phyloP scores from a whole-genome alignment of 2,888 invertebrate species.

The Nephrocerus scutellatus region DNA sequence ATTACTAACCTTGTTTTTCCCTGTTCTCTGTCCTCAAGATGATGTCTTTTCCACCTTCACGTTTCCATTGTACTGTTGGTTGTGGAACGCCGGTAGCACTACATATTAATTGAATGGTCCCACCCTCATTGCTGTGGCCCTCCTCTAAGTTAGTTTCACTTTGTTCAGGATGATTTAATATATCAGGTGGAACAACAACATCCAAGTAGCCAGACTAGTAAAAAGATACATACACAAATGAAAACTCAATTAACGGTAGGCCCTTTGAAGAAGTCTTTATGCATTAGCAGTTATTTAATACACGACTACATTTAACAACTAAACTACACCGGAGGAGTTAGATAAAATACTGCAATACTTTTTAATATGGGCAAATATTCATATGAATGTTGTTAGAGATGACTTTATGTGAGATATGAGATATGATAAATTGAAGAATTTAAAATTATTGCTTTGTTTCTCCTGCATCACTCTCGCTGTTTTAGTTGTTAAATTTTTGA shows the following conservation, averaged over 20 bases:
- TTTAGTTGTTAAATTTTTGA: too few species aligned
- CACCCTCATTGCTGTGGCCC: constrained; percentile 73
- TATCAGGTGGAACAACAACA: constrained; percentile 82
- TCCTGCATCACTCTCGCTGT: too few species aligned
- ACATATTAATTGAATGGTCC: constrained; percentile 68
- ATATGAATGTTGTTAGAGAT: too few species aligned
- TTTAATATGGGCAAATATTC: too few species aligned
- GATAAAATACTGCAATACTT: too few species aligned
- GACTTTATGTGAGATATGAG: too few species aligned
- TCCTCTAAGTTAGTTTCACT: constrained; percentile 50
- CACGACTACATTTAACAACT: too few species aligned
- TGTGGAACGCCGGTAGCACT: constrained; percentile 74
- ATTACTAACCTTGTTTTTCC: constrained; percentile 64
- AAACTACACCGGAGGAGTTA: too few species aligned
- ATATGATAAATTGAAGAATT: too few species aligned
- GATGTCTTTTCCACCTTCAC: constrained; percentile 71
- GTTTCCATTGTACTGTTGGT: constrained; percentile 67
- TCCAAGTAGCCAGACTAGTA: constrained; percentile 77
- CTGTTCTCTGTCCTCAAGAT: constrained; percentile 66
- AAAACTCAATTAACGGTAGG: constrained; percentile 15
- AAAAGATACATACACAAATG: constrained; percentile 5
- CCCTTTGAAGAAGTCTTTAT: background rate
- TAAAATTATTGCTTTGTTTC: too few species aligned
- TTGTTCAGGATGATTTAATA: constrained; percentile 55
- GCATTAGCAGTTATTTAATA: too few species aligned